Conservation (phyloP, 2,888 invertebrate genomes). For the Branchipolynoe longqiensis region DNA sequence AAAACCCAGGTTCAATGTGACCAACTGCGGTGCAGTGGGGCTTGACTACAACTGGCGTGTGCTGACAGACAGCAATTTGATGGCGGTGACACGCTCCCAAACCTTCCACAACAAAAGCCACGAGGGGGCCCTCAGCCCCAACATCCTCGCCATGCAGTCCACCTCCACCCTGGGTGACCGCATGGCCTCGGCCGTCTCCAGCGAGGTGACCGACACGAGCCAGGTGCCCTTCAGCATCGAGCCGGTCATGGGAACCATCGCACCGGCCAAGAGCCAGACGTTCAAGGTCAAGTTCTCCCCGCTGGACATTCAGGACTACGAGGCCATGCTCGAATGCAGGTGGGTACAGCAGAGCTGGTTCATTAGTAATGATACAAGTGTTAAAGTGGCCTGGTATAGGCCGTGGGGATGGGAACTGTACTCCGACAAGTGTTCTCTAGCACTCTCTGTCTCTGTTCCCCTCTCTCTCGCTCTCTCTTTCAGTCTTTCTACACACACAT, state of each 20-base stretch:
- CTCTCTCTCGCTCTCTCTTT: too few species aligned
- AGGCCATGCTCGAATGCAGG: constrained; percentile 81
- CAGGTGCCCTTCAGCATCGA: constrained; percentile 81
- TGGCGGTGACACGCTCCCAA: constrained; percentile 75
- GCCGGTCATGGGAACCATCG: constrained; percentile 78
- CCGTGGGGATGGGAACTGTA: too few species aligned
- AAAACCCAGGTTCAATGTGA: constrained; percentile 73
- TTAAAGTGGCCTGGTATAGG: too few species aligned
- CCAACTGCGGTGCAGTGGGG: constrained; percentile 78
- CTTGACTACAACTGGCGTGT: constrained; percentile 81
- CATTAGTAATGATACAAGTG: too few species aligned
- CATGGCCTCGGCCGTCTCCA: constrained; percentile 76
- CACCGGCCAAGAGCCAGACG: constrained; percentile 75
- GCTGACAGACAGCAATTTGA: constrained; percentile 76
- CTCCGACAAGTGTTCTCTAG: too few species aligned
- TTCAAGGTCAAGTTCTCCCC: constrained; percentile 80
- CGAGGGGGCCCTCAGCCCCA: constrained; percentile 62
- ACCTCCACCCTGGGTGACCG: constrained; percentile 50
- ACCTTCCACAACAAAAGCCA: constrained; percentile 76
- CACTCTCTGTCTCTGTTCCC: too few species aligned
- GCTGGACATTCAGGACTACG: constrained; percentile 80
- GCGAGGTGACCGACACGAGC: constrained; percentile 69
- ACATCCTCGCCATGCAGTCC: constrained; percentile 61
- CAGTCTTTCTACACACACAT: too few species aligned
- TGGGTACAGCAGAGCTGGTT: too few species aligned